phyloP scores from a whole-genome alignment of 2,797 vertebrate genomes.

The Aselliscus stoliczkanus region DNA sequence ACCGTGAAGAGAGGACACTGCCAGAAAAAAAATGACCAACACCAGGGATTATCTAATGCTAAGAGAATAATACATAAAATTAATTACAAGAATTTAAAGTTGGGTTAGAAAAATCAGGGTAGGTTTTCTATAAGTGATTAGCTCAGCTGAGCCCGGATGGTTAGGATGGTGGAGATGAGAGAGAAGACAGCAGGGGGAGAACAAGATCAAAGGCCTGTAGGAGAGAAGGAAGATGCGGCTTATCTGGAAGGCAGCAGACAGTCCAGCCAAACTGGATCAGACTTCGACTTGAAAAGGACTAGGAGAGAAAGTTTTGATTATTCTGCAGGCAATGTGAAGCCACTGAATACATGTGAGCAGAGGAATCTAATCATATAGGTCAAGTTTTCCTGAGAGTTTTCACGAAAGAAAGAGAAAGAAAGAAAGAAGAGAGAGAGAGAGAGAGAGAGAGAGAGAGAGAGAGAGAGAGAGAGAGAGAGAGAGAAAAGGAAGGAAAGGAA shows the following conservation, averaged over 20 bases:
- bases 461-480: no score
- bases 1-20: not conserved
- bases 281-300: not conserved
- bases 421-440: no score
- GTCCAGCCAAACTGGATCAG: not conserved
- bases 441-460: no score
- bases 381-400: not conserved
- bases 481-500: no score
- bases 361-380: not conserved
- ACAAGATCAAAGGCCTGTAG: not conserved
- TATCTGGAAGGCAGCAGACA: not conserved
- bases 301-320: not conserved
- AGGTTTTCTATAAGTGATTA: not conserved
- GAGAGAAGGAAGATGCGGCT: not conserved
- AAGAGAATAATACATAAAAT: not conserved
- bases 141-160: not conserved
- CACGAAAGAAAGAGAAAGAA: not conserved
- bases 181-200: no score
- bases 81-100: not conserved
- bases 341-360: not conserved
- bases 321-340: not conserved
- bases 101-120: not conserved
- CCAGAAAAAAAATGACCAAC: not conserved
- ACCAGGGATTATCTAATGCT: not conserved
- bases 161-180: not conserved